A percentile compares a stretch with the other conserved stretches of the same genome.
Conservation (phyloP, 2,113 vertebrate genomes). For the Pterophyllum scalare region DNA sequence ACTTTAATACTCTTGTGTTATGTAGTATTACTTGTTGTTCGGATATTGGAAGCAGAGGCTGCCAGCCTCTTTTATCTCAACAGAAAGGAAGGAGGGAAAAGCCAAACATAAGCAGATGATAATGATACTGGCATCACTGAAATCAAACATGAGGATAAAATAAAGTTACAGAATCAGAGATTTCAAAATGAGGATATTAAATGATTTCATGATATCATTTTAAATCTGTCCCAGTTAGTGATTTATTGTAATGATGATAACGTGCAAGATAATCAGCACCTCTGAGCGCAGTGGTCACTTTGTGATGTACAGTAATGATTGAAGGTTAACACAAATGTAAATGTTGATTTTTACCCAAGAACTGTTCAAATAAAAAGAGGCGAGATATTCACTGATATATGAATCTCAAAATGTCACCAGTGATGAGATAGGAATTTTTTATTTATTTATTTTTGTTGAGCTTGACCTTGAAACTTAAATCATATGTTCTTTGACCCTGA, state of each 20-base stretch:
- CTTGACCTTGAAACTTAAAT: no score
- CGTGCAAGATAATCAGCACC: neutral
- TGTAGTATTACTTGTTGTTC: neutral
- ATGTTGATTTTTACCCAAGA: neutral
- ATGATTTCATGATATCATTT: neutral
- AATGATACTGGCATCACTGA: neutral
- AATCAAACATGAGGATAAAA: neutral
- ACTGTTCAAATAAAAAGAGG: no score
- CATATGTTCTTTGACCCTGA: no score
- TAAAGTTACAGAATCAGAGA: neutral
- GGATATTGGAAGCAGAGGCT: neutral
- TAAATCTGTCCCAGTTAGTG: neutral
- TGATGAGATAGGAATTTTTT: no score
- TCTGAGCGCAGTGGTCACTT: neutral
- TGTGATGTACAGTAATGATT: neutral
- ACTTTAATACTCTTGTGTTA: neutral
- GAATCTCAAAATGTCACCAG: no score
- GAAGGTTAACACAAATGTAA: neutral
- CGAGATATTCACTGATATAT: no score
- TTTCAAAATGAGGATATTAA: neutral
- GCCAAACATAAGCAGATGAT: neutral
- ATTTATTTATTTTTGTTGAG: no score
- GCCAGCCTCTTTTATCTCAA: neutral
- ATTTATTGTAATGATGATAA: neutral
- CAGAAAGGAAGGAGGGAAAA: neutral